These are phyloP conservation scores for Tragulus kanchil DNA, from an alignment of 2,113 vertebrate genomes.

Conservation along the genomic window DNA sequence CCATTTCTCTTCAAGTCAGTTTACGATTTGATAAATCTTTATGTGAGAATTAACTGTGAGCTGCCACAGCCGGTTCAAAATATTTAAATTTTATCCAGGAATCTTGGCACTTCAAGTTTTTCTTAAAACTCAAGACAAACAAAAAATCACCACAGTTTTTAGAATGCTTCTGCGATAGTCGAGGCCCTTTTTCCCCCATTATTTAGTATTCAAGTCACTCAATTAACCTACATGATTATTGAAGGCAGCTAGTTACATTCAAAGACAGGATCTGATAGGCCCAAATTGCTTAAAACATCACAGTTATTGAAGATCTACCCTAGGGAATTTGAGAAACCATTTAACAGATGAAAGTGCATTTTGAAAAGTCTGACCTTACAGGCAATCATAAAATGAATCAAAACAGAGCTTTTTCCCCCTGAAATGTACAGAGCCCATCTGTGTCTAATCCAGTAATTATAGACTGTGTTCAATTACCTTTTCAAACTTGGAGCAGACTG, in stretches of 20 bases:
- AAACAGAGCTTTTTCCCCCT: conserved; percentile 90
- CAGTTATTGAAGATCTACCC: conserved; percentile 92
- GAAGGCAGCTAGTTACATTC: no score
- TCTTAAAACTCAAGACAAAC: neutral
- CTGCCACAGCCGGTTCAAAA: neutral
- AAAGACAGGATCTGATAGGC: conserved; percentile 92
- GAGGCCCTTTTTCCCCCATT: neutral
- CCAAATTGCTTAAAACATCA: conserved; percentile 94
- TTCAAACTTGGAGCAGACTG: conserved; percentile 93
- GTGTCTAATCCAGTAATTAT: conserved; percentile 96
- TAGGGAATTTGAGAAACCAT: conserved; percentile 91
- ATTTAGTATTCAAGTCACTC: neutral
- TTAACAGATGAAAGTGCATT: conserved; percentile 95
- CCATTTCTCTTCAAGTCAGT: conserved; percentile 14
- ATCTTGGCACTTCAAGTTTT: neutral
- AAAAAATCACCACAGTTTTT: neutral
- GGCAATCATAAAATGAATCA: conserved; percentile 94
- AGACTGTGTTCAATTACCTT: conserved; percentile 94
- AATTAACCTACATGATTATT: no score
- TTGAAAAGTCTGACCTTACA: conserved; percentile 94
- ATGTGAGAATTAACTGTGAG: neutral
- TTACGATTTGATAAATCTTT: conserved; percentile 33
- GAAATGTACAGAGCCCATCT: conserved; percentile 93
- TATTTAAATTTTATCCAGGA: conserved; percentile 52
- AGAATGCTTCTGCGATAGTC: neutral